These are phyloP conservation scores for Zoanthus solanderi DNA, from an alignment of 92 coral and sea anemone genomes.

Conservation along the genomic window DNA sequence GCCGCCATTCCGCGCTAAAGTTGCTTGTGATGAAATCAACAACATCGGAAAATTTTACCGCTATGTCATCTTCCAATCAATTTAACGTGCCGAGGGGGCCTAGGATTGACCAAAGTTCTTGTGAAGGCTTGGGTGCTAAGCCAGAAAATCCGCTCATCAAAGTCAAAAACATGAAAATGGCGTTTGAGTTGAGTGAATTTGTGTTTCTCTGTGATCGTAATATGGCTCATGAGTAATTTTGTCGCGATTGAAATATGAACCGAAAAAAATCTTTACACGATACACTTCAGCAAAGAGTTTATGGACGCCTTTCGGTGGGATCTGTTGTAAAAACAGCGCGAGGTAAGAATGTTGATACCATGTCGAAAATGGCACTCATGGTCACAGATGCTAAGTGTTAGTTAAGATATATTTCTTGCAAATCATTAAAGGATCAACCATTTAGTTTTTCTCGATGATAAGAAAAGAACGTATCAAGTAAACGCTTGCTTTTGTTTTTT, in stretches of 20 bases:
- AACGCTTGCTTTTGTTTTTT: no score
- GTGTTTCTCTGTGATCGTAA: conserved; percentile 24
- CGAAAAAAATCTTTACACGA: conserved; percentile 62
- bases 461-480: no score
- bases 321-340: conserved; percentile 69
- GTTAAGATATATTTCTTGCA: not conserved
- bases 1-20: conserved; percentile 43
- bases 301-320: conserved; percentile 71
- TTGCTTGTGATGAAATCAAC: not conserved
- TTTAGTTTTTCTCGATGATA: not conserved
- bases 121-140: conserved; percentile 16
- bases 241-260: conserved; percentile 51
- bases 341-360: conserved; percentile 55
- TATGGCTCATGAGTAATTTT: conserved; percentile 7
- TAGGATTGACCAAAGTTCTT: not conserved
- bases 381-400: not conserved
- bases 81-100: conserved; percentile 1
- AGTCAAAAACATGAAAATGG: conserved; percentile 9
- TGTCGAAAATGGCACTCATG: not conserved
- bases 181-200: not conserved
- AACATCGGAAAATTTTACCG: not conserved
- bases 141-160: not conserved
- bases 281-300: conserved; percentile 78
- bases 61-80: no score
- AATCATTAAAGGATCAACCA: not conserved